These are phyloP conservation scores for Meloidogyne chitwoodi DNA, from an alignment of 1,140 invertebrate species.

Conservation along the genomic window DNA sequence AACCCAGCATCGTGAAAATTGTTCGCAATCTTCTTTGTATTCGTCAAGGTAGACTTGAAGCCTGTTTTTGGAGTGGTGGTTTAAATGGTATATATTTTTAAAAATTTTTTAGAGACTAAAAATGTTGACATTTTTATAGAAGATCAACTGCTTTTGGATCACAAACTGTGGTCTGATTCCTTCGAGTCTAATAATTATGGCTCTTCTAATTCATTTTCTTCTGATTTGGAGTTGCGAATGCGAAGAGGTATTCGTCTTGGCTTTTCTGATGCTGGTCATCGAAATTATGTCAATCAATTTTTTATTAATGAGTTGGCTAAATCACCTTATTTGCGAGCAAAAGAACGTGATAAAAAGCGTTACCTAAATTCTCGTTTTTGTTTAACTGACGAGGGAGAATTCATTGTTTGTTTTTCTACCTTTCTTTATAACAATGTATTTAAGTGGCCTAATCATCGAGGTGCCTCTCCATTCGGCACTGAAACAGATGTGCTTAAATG, in stretches of 20 bases:
- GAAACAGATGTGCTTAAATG: slow-evolving; percentile 20
- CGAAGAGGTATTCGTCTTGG: slow-evolving; percentile 40
- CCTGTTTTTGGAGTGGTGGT: neutral
- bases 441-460: slow-evolving; percentile 37
- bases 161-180: slow-evolving; percentile 6
- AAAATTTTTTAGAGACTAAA: neutral
- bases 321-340: slow-evolving; percentile 24
- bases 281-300: slow-evolving; percentile 44
- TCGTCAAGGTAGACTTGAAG: neutral
- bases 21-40: neutral
- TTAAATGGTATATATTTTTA: neutral
- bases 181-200: neutral
- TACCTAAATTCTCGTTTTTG: slow-evolving; percentile 37
- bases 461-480: slow-evolving; percentile 8
- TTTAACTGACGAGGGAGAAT: slow-evolving; percentile 45
- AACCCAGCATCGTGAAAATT: neutral
- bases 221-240: slow-evolving; percentile 15
- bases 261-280: slow-evolving; percentile 41
- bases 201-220: slow-evolving; percentile 13
- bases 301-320: slow-evolving; percentile 43
- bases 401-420: slow-evolving; percentile 27
- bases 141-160: slow-evolving; percentile 29
- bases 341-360: slow-evolving; percentile 38
- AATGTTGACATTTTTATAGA: slow-evolving; percentile 21
- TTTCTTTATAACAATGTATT: slow-evolving; percentile 2